These are phyloP conservation scores for Miichthys miiuy DNA, from an alignment of 2,797 vertebrate species.

Conservation along the genomic window DNA sequence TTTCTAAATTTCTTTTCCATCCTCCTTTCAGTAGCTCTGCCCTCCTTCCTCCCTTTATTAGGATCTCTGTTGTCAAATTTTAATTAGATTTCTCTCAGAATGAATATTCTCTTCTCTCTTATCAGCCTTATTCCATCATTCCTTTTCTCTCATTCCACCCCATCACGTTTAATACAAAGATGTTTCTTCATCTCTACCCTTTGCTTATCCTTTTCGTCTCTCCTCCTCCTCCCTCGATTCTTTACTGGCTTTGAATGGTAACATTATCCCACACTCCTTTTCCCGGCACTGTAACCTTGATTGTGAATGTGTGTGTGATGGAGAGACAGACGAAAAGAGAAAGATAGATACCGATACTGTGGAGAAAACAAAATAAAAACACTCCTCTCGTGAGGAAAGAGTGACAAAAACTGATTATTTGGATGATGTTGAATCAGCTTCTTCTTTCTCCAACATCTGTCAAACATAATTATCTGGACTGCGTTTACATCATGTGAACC, in stretches of 20 bases:
- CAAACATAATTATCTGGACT: not conserved
- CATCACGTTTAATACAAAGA: not conserved
- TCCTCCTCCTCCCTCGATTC: not conserved
- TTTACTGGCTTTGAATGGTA: not conserved
- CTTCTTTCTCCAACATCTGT: not conserved
- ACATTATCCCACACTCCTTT: slow-evolving; percentile 1
- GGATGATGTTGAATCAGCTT: not conserved
- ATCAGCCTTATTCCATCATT: not conserved
- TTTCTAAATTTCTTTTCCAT: not conserved
- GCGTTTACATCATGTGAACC: slow-evolving; percentile 1
- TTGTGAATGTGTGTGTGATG: not conserved
- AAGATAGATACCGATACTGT: not conserved
- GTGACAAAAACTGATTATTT: not conserved
- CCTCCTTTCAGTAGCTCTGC: not conserved
- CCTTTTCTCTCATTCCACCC: not conserved
- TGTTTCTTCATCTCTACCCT: not conserved
- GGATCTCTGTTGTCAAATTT: too few relatives aligned
- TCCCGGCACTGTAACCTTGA: slow-evolving; percentile 20
- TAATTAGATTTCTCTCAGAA: not conserved
- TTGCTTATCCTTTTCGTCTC: not conserved
- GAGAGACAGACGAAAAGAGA: not conserved
- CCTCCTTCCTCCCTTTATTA: not conserved
- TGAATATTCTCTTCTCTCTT: not conserved
- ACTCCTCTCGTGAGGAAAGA: not conserved
- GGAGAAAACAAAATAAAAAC: too few relatives aligned